A percentile compares a stretch with the other conserved stretches of the same genome.
Conservation (phyloP, 2,113 vertebrate genomes). For the Larimichthys crocea region DNA sequence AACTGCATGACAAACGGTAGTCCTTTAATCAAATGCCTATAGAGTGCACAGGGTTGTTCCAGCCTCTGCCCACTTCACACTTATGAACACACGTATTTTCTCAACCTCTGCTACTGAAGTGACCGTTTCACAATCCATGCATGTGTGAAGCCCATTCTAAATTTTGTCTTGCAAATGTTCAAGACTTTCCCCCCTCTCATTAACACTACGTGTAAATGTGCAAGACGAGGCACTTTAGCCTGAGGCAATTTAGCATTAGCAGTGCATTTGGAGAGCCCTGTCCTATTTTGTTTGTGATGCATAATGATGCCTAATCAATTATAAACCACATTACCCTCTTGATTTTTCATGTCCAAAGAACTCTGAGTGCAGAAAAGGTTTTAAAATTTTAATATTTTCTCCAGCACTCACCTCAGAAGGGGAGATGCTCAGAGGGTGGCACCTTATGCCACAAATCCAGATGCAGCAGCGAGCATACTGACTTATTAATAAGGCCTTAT, state of each 20-base stretch:
- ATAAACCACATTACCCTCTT: slow-evolving; percentile 62
- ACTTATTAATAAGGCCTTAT: not conserved
- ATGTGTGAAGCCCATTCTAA: not conserved
- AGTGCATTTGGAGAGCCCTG: slow-evolving; percentile 42
- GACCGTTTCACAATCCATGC: not conserved
- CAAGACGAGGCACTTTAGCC: slow-evolving; percentile 37
- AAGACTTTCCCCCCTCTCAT: not conserved
- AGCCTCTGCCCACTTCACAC: not conserved
- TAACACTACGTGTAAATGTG: slow-evolving; percentile 13
- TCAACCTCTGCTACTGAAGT: slow-evolving; percentile 1
- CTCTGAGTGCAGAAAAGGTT: slow-evolving; percentile 39
- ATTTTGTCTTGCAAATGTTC: slow-evolving; percentile 19
- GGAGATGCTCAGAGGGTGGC: slow-evolving; percentile 6
- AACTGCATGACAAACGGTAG: slow-evolving; percentile 16
- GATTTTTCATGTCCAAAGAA: slow-evolving; percentile 56
- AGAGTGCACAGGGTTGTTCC: slow-evolving; percentile 4
- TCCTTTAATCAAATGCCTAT: slow-evolving; percentile 47
- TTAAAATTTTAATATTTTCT: slow-evolving; percentile 41
- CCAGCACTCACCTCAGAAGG: slow-evolving; percentile 13
- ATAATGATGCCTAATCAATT: slow-evolving; percentile 75
- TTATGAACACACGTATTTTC: not conserved
- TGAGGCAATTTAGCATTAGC: slow-evolving; percentile 52
- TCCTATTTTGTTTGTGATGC: slow-evolving; percentile 72
- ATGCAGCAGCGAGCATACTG: slow-evolving; percentile 1
- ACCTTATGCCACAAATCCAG: slow-evolving; percentile 21